These are phyloP conservation scores for Euphonia xanthogaster DNA, from an alignment of 2,797 vertebrate species.

Conservation along the genomic window DNA sequence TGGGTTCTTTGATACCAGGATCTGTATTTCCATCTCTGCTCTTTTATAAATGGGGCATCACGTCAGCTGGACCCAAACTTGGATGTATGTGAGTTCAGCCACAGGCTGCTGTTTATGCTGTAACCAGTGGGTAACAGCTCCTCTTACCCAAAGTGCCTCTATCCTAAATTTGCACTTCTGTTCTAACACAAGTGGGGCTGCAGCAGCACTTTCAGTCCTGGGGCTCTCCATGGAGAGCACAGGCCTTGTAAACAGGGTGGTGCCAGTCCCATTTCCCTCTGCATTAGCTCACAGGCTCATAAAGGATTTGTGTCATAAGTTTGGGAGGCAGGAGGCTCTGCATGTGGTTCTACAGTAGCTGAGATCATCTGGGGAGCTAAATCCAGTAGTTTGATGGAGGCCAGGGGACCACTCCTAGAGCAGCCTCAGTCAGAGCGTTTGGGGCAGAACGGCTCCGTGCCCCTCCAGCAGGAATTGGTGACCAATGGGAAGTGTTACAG, in stretches of 20 bases:
- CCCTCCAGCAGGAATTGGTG: background rate
- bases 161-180: background rate
- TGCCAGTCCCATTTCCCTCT: background rate
- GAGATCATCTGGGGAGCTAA: background rate
- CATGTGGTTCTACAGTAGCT: background rate
- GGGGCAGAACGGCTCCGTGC: background rate
- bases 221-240: background rate
- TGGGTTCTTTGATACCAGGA: background rate
- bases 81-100: background rate
- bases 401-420: background rate
- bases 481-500: background rate
- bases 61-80: background rate
- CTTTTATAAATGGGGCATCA: background rate
- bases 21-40: background rate
- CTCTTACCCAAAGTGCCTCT: background rate
- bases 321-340: background rate
- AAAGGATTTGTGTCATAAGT: background rate
- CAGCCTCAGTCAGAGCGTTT: background rate
- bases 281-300: background rate
- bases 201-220: background rate
- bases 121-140: background rate
- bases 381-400: background rate
- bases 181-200: background rate
- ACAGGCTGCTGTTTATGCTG: fast-evolving
- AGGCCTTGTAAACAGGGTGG: background rate